Evolutionary conservation across 2,888 invertebrate genomes (phyloP).

Genomic region (Tipula helvola): DNA sequence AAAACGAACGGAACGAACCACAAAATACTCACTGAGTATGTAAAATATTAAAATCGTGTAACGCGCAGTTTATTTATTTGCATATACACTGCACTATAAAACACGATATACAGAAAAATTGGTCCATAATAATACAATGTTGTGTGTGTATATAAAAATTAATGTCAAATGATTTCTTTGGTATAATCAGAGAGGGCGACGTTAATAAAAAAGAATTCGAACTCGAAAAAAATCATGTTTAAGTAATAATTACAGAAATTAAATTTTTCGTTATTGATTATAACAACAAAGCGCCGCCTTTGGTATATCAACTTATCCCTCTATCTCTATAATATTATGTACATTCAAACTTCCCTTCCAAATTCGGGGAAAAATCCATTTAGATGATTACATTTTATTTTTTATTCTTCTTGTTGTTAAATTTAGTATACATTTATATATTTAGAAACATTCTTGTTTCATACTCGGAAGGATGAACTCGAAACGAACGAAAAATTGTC

Average conservation of each 20-base stretch:
- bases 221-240: not conserved
- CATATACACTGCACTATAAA: not conserved
- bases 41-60: no score
- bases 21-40: no score
- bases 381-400: not conserved
- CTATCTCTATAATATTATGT: not conserved
- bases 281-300: not conserved
- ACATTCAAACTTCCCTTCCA: not conserved
- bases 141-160: not conserved
- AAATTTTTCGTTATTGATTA: not conserved
- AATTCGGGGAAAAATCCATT: not conserved
- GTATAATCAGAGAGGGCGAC: constrained; percentile 14
- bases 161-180: constrained; percentile 12
- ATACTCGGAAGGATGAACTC: not conserved
- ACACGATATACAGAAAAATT: not conserved
- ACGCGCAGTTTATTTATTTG: not conserved
- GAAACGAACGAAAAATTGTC: not conserved
- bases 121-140: not conserved
- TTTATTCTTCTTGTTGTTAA: not conserved
- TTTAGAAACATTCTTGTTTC: not conserved
- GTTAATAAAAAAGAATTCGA: not conserved
- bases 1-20: no score
- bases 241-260: not conserved
- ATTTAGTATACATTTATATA: not conserved
- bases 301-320: not conserved